These are phyloP conservation scores for Gonioctena quinquepunctata DNA, from an alignment of 1,140 invertebrate genomes.

Conservation along the genomic window DNA sequence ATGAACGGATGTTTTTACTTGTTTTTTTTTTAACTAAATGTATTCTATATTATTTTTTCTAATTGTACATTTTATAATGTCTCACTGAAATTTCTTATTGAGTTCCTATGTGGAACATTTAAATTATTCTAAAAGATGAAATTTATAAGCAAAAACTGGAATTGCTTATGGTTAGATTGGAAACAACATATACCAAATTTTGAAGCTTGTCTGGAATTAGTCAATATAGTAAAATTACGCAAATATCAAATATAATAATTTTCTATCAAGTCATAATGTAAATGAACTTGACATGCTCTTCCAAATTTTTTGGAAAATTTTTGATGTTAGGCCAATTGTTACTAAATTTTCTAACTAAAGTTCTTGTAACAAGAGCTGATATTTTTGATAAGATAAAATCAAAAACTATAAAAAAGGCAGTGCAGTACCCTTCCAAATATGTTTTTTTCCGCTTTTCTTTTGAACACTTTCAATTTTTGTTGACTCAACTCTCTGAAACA, in stretches of 20 bases:
- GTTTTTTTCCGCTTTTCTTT: background rate
- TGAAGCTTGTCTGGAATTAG: background rate
- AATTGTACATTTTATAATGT: too few relatives aligned
- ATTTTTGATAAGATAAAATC: slow-evolving; percentile 10
- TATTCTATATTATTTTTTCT: too few relatives aligned
- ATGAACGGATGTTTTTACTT: too few relatives aligned
- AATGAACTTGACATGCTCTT: background rate
- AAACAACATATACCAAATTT: background rate
- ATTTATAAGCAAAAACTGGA: background rate
- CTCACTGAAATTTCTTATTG: too few relatives aligned
- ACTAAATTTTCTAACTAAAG: background rate
- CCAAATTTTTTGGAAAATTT: background rate
- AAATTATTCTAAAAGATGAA: too few relatives aligned
- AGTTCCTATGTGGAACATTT: too few relatives aligned
- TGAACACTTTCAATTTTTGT: too few relatives aligned
- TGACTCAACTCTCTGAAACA: too few relatives aligned
- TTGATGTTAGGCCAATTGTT: slow-evolving; percentile 1
- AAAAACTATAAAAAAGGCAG: background rate
- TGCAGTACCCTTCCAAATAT: background rate
- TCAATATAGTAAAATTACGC: background rate
- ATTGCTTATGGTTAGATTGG: background rate
- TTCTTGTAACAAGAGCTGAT: background rate
- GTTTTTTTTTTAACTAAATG: too few relatives aligned
- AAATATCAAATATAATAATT: too few relatives aligned
- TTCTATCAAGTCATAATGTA: background rate